A percentile compares a stretch with the other conserved stretches of the same genome.
These are phyloP conservation scores for Mionectes olivaceus DNA, from an alignment of 2,797 vertebrate genomes.

Conservation along the genomic window DNA sequence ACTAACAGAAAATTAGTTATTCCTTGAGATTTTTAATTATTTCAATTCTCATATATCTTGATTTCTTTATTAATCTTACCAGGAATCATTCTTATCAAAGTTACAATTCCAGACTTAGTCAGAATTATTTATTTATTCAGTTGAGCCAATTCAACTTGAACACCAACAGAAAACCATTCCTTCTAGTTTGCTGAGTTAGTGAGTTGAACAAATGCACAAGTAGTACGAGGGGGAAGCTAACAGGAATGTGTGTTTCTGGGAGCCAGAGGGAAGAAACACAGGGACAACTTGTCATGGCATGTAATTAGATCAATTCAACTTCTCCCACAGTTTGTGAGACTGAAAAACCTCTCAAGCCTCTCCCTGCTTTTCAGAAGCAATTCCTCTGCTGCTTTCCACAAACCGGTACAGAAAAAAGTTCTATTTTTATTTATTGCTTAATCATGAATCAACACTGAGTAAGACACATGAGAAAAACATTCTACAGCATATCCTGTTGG, in stretches of 20 bases:
- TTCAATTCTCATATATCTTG: background rate
- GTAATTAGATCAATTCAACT: background rate
- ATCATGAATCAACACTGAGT: background rate
- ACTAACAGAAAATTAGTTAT: background rate
- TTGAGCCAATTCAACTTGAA: background rate
- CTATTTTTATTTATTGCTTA: background rate
- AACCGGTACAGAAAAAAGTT: background rate
- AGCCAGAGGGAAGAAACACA: background rate
- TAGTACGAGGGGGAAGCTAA: background rate
- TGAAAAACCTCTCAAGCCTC: background rate
- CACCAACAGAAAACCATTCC: background rate
- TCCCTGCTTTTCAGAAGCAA: background rate
- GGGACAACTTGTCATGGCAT: background rate
- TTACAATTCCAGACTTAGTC: background rate
- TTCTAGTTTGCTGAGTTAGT: background rate
- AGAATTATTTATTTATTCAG: background rate
- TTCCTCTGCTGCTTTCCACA: background rate
- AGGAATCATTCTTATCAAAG: background rate
- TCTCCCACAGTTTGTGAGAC: background rate
- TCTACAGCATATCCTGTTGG: background rate
- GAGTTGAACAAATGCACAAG: background rate
- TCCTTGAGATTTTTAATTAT: background rate
- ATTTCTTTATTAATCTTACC: slow-evolving; percentile 5
- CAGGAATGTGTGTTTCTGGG: background rate
- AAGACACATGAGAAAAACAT: background rate